phyloP scores from a whole-genome alignment of 2,113 vertebrate genomes.

The Cyprichromis sp. region DNA sequence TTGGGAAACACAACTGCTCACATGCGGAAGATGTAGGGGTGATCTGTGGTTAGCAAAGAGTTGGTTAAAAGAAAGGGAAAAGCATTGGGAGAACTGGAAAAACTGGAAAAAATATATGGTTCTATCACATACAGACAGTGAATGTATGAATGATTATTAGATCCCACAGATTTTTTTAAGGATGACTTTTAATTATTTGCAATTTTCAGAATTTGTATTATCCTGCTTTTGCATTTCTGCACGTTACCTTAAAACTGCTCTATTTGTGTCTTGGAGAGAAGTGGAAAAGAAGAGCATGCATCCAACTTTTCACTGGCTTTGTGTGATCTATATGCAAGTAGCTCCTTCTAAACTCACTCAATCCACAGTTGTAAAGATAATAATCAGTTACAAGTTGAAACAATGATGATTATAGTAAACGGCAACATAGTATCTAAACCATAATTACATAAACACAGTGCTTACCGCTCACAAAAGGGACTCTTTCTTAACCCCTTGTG shows the following conservation, averaged over 20 bases:
- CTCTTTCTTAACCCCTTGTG: neutral
- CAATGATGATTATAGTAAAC: neutral
- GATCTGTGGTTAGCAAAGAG: conserved; percentile 38
- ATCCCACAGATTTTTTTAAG: neutral
- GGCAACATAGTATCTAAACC: neutral
- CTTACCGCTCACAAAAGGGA: neutral
- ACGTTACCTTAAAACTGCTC: neutral
- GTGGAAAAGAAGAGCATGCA: neutral
- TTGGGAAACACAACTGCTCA: conserved; percentile 67
- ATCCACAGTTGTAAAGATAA: neutral
- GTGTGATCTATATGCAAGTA: neutral
- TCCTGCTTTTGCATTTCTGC: neutral
- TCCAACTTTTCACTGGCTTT: neutral
- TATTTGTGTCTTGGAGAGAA: neutral
- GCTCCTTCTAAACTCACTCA: neutral
- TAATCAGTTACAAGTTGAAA: neutral
- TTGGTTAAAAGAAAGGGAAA: neutral
- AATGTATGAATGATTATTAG: neutral
- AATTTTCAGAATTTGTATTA: neutral
- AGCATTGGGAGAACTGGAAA: neutral
- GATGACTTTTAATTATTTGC: neutral
- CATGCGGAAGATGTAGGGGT: conserved; percentile 65
- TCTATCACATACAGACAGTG: neutral
- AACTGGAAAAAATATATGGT: neutral
- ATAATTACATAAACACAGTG: neutral